phyloP scores from a whole-genome alignment of 2,888 invertebrate genomes.

The Pristionchus mayeri region DNA sequence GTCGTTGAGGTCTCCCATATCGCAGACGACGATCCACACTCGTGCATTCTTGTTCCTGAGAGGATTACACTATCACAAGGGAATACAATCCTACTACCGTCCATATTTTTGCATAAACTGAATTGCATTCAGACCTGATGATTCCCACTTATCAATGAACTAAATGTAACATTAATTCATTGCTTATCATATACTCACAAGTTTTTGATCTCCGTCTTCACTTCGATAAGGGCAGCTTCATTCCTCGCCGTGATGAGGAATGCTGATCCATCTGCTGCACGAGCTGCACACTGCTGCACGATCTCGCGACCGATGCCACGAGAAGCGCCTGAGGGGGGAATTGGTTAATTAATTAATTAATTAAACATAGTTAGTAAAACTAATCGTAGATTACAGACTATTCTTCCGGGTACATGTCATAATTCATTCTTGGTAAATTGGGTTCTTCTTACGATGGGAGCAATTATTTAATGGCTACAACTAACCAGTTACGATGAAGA shows the following conservation, averaged over 20 bases:
- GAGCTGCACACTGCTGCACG: constrained; percentile 5
- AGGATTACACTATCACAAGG: background rate
- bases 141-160: too few relatives aligned
- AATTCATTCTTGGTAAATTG: background rate
- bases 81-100: background rate
- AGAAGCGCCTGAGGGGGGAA: constrained; percentile 33
- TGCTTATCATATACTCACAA: background rate
- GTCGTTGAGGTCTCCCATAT: constrained; percentile 46
- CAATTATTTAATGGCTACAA: too few relatives aligned
- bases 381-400: too few relatives aligned
- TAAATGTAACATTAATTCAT: too few relatives aligned
- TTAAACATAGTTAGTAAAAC: too few relatives aligned
- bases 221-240: constrained; percentile 8
- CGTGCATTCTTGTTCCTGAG: constrained; percentile 26
- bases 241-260: constrained; percentile 48
- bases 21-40: constrained; percentile 50
- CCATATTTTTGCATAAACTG: background rate
- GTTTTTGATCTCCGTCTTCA: constrained; percentile 40
- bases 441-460: too few relatives aligned
- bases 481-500: constrained; percentile 19
- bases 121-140: too few relatives aligned
- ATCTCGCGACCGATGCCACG: constrained; percentile 49
- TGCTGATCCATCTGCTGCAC: background rate
- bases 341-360: too few relatives aligned
- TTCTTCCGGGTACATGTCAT: too few relatives aligned